Evolutionary conservation across 2,113 vertebrate species (phyloP), one percentile per base, ranked within the genome.

Genomic region (Crotalus viridis): DNA sequence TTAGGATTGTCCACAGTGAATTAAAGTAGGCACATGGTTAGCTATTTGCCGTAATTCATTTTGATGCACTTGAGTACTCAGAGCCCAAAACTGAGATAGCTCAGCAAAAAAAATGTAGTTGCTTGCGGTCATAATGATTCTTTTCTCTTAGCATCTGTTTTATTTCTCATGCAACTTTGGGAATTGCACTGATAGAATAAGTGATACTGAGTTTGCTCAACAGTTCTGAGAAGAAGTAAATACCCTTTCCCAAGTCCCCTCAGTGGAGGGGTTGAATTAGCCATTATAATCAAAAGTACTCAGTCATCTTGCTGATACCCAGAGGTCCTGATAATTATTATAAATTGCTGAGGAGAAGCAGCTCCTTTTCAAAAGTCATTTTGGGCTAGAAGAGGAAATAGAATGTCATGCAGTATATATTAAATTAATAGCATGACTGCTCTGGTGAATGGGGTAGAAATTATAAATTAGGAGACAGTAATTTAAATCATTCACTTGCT

Each of bases 401-500:
- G 88, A 17, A 52, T 95, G 89, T 94, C 93, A 39, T 87, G 43
- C 21, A 59, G 33, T 57, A n/a, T 88, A 48, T 92, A 93, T 95
- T 96, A 96, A 96, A 96, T 96, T 95, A 96, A 92, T 94, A 91
- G 21, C 39, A 48, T 21, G 87, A 48, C 59, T 93, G 17, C 64
- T 95, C 2, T 55, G 21, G 91, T 95, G 93, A 95, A 5, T 94
- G 93, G 94, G 3, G 24, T 94, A 7, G n/a, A 95, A 88, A 92
- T 96, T 93, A 95, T 93, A 91, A 94, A 95, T 95, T 96, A 93
- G 91, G 95, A 96, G 39, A 92, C 91, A 96, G 90, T 95, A 95
- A 94, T 92, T 93, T 95, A 86, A 56, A 93, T 92, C 85, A 94
- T 90, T 92, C 88, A 92, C 56, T 95, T 96, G 91, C 54, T 93